Evolutionary conservation across 2,888 invertebrate genomes (phyloP).

Genomic region (Glaucopsyche alexis): DNA sequence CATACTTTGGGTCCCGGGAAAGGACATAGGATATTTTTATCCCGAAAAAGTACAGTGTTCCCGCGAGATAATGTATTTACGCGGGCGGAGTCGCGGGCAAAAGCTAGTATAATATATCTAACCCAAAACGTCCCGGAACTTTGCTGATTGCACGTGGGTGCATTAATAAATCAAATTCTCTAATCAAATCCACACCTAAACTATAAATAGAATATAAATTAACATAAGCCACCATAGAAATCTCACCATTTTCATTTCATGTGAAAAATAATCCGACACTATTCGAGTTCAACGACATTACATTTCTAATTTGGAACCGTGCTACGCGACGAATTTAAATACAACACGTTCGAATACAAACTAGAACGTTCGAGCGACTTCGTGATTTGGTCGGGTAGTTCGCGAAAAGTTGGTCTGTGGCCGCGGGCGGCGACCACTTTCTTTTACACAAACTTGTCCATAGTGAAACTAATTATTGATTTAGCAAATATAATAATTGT

Average conservation of each 20-base stretch:
- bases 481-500: conserved; percentile 38
- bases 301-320: conserved; percentile 42
- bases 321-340: conserved; percentile 33
- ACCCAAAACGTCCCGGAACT: background rate
- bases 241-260: conserved; percentile 35
- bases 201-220: conserved; percentile 21
- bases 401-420: conserved; percentile 41
- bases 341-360: conserved; percentile 12
- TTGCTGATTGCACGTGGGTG: conserved; percentile 8
- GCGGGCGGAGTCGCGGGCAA: no score
- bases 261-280: conserved; percentile 39
- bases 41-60: no score
- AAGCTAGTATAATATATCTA: no score
- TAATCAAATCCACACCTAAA: background rate
- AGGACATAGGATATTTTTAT: no score
- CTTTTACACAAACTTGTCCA: conserved; percentile 46
- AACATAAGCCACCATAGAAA: conserved; percentile 32
- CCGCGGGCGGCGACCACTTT: conserved; percentile 43
- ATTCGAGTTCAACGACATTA: conserved; percentile 41
- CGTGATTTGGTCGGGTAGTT: conserved; percentile 35
- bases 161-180: conserved; percentile 2
- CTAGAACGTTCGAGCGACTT: background rate
- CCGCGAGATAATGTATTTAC: no score
- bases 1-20: no score
- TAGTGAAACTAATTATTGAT: conserved; percentile 44